Evolutionary conservation across 2,113 vertebrate genomes (phyloP), one percentile per base, ranked within the genome.

Genomic region (Phoxinus phoxinus): DNA sequence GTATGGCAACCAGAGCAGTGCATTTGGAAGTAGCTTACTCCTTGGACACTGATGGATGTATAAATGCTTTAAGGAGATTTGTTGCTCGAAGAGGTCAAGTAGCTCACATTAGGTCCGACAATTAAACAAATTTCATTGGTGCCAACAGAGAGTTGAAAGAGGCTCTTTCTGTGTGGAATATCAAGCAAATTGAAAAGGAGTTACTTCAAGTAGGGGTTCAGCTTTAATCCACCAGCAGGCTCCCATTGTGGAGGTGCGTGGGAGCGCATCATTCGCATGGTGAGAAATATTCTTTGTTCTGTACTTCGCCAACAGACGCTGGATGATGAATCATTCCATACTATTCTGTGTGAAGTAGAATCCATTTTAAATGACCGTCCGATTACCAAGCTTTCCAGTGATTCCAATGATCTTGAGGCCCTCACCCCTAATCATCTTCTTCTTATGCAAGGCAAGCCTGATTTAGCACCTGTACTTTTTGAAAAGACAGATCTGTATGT

Each of bases 291-390:
- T 32, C 27, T 67, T 6, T 15, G 21, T 67, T 67, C 63, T 15
- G 63, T 67, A 32, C 21, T 67, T 17, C 15, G 27, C 13, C 75
- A 77, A 53, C 75, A 77, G 37, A 51, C 1, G 6, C 23, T 79
- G 11, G 53, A 78, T 56, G 76, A 79, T 32, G 51, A 79, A 56
- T 23, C 15, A 11, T 23, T 56, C 10, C 76, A 79, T 30, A 79
- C 76, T 30, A 13, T 51, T 4, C 7, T 53, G n/a, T 56, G 48
- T 19, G 75, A 78, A 30, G 75, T 35, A 9, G 75, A 78, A 27
- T 46, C 75, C 17, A 78, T 58, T 30, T 56, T 78, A 19, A 78
- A 78, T 58, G 75, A 78, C 23, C 23, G 23, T 63, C 59, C 59
- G 23, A 63, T 63, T 10, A 63, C 59, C 2, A 63, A 63, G 23